Conservation (phyloP, 2,797 vertebrate species). For the Anas georgica region DNA sequence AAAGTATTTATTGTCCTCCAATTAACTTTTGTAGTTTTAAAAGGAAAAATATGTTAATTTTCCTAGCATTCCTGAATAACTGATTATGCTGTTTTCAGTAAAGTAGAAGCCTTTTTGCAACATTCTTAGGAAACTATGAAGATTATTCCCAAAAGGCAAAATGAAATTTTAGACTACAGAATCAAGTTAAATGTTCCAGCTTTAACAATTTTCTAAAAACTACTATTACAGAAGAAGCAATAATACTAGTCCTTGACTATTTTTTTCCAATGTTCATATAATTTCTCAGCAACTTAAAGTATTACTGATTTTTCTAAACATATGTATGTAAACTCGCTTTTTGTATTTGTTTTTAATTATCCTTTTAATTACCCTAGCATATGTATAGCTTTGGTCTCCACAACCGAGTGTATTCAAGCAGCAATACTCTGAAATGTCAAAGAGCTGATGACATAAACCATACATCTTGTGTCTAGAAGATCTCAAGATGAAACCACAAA, state of each 20-base stretch:
- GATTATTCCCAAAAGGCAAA: neutral
- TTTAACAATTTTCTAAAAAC: neutral
- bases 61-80: neutral
- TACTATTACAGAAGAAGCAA: neutral
- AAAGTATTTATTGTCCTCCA: accelerated
- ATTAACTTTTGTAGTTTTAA: neutral
- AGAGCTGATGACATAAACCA: neutral
- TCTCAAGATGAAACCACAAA: neutral
- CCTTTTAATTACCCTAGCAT: neutral
- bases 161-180: neutral
- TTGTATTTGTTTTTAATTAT: neutral
- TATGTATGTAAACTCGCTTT: neutral
- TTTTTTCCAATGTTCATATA: neutral
- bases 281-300: neutral
- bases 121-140: neutral
- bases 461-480: neutral
- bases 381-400: neutral
- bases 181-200: neutral
- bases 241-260: neutral
- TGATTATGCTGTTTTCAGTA: neutral
- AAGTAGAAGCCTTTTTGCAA: neutral
- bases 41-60: neutral
- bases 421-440: neutral
- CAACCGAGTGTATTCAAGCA: neutral
- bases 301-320: neutral